phyloP scores from a whole-genome alignment of 2,797 vertebrate genomes.

The Melanotaenia boesemani region DNA sequence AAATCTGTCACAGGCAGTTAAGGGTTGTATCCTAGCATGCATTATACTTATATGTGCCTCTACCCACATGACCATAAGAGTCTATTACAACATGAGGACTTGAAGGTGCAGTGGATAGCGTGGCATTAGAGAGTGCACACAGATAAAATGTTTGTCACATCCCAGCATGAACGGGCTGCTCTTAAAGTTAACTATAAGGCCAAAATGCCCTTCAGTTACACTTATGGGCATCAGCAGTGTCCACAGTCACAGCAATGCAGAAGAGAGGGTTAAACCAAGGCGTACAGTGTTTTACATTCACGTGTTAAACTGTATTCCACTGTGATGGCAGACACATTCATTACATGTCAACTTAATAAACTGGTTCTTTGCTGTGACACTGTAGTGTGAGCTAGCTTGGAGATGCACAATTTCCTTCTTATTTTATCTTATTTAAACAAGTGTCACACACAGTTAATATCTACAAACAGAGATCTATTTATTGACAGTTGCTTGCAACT shows the following conservation, averaged over 20 bases:
- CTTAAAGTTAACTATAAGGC: slow-evolving; percentile 42
- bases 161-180: slow-evolving; percentile 31
- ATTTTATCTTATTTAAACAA: slow-evolving; percentile 1
- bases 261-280: slow-evolving; percentile 17
- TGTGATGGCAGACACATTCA: slow-evolving; percentile 3
- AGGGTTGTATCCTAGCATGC: slow-evolving; percentile 23
- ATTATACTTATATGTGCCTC: slow-evolving; percentile 35
- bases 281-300: slow-evolving; percentile 29
- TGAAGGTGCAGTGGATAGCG: slow-evolving; percentile 33
- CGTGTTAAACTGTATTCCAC: neutral
- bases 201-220: slow-evolving; percentile 55
- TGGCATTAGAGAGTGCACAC: slow-evolving; percentile 21
- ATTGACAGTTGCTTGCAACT: neutral
- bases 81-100: slow-evolving; percentile 61
- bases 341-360: slow-evolving; percentile 19
- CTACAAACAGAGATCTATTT: neutral
- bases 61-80: slow-evolving; percentile 41
- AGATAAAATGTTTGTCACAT: slow-evolving; percentile 10
- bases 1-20: slow-evolving; percentile 36
- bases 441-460: neutral
- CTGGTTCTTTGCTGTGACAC: slow-evolving; percentile 6
- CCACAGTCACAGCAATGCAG: neutral
- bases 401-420: neutral
- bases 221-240: slow-evolving; percentile 40
- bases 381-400: neutral